A percentile compares a stretch with the other conserved stretches of the same genome.
Conservation (phyloP, 2,888 invertebrate genomes). For the Neoaliturus tenellus region DNA sequence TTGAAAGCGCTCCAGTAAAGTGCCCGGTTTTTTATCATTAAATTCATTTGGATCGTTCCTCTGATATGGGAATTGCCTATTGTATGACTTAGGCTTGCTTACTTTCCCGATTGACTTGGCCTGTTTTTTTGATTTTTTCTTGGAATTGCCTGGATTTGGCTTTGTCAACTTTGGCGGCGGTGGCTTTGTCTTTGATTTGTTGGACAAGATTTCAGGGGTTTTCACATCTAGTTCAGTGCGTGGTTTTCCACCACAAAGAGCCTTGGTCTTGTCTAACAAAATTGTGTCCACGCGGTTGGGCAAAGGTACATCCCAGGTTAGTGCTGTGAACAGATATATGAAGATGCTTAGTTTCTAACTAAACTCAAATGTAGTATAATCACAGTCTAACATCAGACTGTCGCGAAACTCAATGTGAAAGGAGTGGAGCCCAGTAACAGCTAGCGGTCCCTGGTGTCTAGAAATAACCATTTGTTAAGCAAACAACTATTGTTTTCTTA, state of each 20-base stretch:
- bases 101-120: background rate
- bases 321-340: slow-evolving; percentile 56
- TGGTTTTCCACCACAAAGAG: background rate
- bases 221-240: background rate
- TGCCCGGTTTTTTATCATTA: background rate
- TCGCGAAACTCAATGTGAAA: no score
- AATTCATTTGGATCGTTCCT: background rate
- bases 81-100: background rate
- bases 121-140: background rate
- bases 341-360: no score
- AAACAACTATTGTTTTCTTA: no score
- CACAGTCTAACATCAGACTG: no score
- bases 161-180: background rate
- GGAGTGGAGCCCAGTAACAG: no score
- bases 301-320: slow-evolving; percentile 60
- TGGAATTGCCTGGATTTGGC: background rate
- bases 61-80: background rate
- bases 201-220: background rate
- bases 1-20: background rate
- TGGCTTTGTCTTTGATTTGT: background rate
- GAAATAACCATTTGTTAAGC: no score
- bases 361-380: no score
- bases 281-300: slow-evolving; percentile 54
- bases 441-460: no score
- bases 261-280: slow-evolving; percentile 50